Evolutionary conservation across 2,888 invertebrate species (phyloP).

Genomic region (Drosophila acutilabella): DNA sequence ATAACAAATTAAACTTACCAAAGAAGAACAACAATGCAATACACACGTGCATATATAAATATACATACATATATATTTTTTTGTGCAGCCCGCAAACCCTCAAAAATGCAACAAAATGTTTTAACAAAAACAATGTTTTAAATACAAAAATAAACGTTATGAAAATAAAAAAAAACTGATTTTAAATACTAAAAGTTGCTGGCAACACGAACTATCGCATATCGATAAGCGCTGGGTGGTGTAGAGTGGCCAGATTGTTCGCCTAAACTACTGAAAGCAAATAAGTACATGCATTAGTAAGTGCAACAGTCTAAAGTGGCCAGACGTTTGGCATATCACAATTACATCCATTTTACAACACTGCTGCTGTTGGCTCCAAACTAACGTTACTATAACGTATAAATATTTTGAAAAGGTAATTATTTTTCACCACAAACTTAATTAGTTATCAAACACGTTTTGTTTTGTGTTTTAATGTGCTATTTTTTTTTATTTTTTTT

Average conservation of each 20-base stretch:
- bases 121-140: slow-evolving; percentile 68
- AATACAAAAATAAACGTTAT: slow-evolving; percentile 57
- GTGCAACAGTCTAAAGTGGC: too few species aligned
- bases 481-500: neutral
- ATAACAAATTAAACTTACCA: slow-evolving; percentile 23
- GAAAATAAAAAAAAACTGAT: slow-evolving; percentile 24
- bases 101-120: slow-evolving; percentile 47
- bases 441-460: too few species aligned
- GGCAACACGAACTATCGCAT: neutral
- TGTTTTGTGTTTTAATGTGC: too few species aligned
- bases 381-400: too few species aligned
- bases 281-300: too few species aligned
- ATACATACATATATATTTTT: slow-evolving; percentile 42
- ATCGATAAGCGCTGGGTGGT: neutral
- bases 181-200: neutral
- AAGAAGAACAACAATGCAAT: slow-evolving; percentile 52
- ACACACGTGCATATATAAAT: slow-evolving; percentile 31
- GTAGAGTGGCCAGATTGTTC: too few species aligned
- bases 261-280: too few species aligned
- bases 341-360: too few species aligned
- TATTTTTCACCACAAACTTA: too few species aligned
- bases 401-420: too few species aligned
- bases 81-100: slow-evolving; percentile 62
- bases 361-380: too few species aligned
- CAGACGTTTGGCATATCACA: too few species aligned